phyloP scores from a whole-genome alignment of 1,140 invertebrate genomes.

The Pogonognathellus flavescens region DNA sequence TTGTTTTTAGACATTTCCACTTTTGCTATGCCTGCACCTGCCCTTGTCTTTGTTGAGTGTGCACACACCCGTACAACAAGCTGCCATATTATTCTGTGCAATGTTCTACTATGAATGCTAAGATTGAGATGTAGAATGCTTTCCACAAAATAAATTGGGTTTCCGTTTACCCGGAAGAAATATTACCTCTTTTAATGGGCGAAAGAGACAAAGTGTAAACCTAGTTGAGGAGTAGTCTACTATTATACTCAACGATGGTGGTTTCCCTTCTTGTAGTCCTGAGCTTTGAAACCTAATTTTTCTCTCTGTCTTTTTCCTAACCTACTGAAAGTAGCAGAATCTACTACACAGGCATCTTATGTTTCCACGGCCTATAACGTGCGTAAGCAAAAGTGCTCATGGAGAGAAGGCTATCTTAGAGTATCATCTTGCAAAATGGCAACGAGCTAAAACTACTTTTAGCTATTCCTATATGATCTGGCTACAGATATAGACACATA shows the following conservation, averaged over 20 bases:
- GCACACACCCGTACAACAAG: not conserved
- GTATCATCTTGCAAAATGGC: too few relatives aligned
- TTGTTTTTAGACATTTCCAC: not conserved
- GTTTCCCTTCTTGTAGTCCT: not conserved
- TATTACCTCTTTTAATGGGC: slow-evolving; percentile 19
- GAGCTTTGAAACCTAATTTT: slow-evolving; percentile 34
- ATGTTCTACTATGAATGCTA: too few relatives aligned
- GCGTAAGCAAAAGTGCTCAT: too few relatives aligned
- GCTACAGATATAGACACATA: too few relatives aligned
- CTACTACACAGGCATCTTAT: not conserved
- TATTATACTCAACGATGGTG: not conserved
- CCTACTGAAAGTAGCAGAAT: not conserved
- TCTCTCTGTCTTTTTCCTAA: slow-evolving; percentile 3
- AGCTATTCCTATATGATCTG: too few relatives aligned
- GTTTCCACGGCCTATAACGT: too few relatives aligned
- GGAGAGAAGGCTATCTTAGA: too few relatives aligned
- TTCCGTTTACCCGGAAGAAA: slow-evolving; percentile 36
- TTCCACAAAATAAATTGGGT: slow-evolving; percentile 31
- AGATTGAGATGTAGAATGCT: not conserved
- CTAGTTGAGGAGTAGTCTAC: not conserved
- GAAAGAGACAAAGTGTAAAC: slow-evolving; percentile 19
- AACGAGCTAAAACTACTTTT: too few relatives aligned
- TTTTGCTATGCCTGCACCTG: not conserved
- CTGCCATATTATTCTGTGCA: not conserved
- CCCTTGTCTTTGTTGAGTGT: not conserved